Evolutionary conservation across 2,113 vertebrate genomes (phyloP).

Genomic region (Myocastor coypus): DNA sequence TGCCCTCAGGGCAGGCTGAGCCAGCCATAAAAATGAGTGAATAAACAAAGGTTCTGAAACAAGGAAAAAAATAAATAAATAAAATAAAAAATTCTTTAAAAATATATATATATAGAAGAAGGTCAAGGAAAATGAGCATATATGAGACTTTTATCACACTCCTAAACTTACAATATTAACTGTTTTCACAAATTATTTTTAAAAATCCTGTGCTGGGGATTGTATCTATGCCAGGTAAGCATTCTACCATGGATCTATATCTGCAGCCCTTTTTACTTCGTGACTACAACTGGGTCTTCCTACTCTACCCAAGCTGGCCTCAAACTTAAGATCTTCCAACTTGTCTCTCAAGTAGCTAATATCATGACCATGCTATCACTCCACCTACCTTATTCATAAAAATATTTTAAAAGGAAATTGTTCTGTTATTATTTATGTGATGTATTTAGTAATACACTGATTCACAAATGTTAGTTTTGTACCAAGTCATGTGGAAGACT

Average conservation of each 20-base stretch:
- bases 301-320: too few relatives aligned
- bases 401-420: neutral
- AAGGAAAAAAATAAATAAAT: too few relatives aligned
- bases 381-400: neutral
- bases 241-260: neutral
- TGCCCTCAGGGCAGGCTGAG: too few relatives aligned
- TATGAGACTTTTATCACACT: neutral
- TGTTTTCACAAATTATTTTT: neutral
- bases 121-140: neutral
- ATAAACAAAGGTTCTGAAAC: too few relatives aligned
- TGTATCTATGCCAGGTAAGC: neutral
- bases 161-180: neutral
- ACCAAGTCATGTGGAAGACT: neutral
- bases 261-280: neutral
- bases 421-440: constrained; percentile 33
- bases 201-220: neutral
- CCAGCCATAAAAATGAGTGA: too few relatives aligned
- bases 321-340: neutral
- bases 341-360: neutral
- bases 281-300: neutral
- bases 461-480: constrained; percentile 12
- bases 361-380: neutral
- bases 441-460: neutral
- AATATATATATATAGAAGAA: neutral
- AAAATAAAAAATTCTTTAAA: neutral